Conservation (phyloP, 2,797 vertebrate species). For the Sebastes oblongus region DNA sequence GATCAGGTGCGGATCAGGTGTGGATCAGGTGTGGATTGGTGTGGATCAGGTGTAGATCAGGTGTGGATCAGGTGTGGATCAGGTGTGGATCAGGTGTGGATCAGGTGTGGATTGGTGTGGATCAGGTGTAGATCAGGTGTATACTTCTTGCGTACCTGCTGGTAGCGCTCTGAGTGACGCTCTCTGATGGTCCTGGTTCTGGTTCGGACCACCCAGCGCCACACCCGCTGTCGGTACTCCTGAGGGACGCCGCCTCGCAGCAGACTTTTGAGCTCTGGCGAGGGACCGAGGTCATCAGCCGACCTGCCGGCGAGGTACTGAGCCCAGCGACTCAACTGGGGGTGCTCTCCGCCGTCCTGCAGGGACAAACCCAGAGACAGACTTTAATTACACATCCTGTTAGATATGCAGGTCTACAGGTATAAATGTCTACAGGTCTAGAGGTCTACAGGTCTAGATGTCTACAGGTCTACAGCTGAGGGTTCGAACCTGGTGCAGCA, state of each 20-base stretch:
- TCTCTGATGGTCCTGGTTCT: constrained; percentile 73
- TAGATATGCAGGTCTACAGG: no score
- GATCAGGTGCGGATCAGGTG: no score
- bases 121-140: not conserved
- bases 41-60: not conserved
- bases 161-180: constrained; percentile 79
- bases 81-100: no score
- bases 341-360: constrained; percentile 81
- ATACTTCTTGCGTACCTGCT: constrained; percentile 46
- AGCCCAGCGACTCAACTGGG: constrained; percentile 86
- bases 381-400: not conserved
- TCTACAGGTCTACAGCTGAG: not conserved
- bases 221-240: constrained; percentile 86
- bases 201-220: constrained; percentile 86
- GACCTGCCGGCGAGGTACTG: constrained; percentile 80
- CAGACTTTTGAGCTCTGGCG: constrained; percentile 84
- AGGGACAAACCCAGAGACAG: not conserved
- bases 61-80: not conserved
- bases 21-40: no score
- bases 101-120: not conserved
- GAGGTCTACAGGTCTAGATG: no score
- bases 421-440: no score
- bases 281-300: constrained; percentile 76
- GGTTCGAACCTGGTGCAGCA: constrained; percentile 72
- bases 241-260: constrained; percentile 87